phyloP scores from a whole-genome alignment of 2,888 invertebrate species.

The Beris chalybata region DNA sequence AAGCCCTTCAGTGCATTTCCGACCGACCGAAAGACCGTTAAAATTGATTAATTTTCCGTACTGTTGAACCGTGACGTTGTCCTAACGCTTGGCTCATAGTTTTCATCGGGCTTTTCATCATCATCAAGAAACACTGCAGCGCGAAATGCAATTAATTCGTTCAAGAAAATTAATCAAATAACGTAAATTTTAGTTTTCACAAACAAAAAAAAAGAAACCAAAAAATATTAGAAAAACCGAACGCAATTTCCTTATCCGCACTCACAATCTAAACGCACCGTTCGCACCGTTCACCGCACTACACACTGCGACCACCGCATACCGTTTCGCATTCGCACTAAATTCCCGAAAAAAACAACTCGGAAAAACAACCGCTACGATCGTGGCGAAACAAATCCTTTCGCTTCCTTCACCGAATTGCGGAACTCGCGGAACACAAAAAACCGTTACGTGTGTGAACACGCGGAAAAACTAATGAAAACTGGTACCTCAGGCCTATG shows the following conservation, averaged over 20 bases:
- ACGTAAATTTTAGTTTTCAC: no score
- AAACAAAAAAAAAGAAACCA: neutral
- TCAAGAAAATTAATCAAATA: no score
- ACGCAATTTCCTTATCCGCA: slow-evolving; percentile 1
- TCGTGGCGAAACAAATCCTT: slow-evolving; percentile 12
- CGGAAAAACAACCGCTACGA: neutral
- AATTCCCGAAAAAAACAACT: slow-evolving; percentile 14
- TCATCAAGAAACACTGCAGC: no score
- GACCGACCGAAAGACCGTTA: neutral
- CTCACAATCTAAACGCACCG: neutral
- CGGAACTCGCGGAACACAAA: slow-evolving; percentile 38
- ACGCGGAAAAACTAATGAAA: slow-evolving; percentile 59
- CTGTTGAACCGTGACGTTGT: no score
- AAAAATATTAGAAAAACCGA: neutral
- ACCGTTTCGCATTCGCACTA: neutral
- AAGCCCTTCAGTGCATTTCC: neutral
- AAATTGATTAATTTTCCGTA: no score
- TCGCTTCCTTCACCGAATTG: slow-evolving; percentile 12
- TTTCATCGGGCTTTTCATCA: no score
- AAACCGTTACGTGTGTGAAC: slow-evolving; percentile 53
- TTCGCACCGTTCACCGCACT: neutral
- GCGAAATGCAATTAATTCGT: no score
- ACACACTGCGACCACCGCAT: no score
- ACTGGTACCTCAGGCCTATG: slow-evolving; percentile 45
- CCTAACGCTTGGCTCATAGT: no score